Percentiles rank a stretch among this genome's conserved stretches.
These are phyloP conservation scores for Trinorchestia longiramus DNA, from an alignment of 1,140 invertebrate genomes.

Conservation along the genomic window DNA sequence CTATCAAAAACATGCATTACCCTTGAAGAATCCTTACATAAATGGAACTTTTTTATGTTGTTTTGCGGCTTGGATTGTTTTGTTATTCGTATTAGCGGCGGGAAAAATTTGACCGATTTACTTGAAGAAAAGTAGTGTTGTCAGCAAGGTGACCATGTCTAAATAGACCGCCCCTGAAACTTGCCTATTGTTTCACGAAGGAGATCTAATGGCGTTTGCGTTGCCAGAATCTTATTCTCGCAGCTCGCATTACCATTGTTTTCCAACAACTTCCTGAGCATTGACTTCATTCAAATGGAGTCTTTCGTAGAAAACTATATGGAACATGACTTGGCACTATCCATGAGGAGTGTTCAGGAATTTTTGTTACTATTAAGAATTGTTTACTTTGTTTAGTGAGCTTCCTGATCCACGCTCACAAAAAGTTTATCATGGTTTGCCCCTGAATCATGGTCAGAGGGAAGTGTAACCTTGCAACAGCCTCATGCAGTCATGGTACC, in stretches of 20 bases:
- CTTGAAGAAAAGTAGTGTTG: constrained; percentile 1
- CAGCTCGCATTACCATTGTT: constrained; percentile 34
- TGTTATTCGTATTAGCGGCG: not conserved
- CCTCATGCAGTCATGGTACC: not conserved
- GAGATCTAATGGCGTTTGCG: constrained; percentile 30
- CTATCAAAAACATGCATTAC: not conserved
- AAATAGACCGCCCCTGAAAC: constrained; percentile 49
- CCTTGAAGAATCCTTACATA: not conserved
- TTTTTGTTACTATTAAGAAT: constrained; percentile 12
- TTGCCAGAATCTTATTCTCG: constrained; percentile 44
- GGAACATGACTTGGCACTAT: constrained; percentile 40
- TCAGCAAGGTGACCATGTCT: constrained; percentile 13
- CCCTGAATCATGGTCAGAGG: not conserved
- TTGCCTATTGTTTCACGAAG: constrained; percentile 14
- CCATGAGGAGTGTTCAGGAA: constrained; percentile 10
- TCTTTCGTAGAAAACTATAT: constrained; percentile 27
- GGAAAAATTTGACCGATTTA: constrained; percentile 1
- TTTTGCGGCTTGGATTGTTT: not conserved
- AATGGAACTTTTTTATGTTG: not conserved
- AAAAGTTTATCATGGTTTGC: constrained; percentile 35
- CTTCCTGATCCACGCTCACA: not conserved
- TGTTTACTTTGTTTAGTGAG: not conserved
- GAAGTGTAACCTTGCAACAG: not conserved
- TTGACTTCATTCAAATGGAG: constrained; percentile 32
- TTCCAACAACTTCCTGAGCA: constrained; percentile 46